phyloP scores from a whole-genome alignment of 2,113 vertebrate genomes.

The Machaerirhynchus nigripectus region DNA sequence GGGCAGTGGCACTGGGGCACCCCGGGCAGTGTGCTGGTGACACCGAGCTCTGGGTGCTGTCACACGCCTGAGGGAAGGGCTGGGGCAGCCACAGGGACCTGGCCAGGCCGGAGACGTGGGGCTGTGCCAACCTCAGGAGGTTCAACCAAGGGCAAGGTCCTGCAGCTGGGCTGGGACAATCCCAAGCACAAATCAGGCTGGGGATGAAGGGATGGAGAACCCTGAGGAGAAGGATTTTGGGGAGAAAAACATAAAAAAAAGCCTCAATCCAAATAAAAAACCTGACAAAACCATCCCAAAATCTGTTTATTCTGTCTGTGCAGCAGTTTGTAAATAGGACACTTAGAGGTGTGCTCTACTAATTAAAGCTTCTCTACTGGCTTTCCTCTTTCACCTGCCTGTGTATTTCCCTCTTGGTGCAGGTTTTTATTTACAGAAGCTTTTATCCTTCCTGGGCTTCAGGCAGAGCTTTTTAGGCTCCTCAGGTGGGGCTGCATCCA shows the following conservation, averaged over 20 bases:
- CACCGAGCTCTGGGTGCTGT: neutral
- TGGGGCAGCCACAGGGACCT: neutral
- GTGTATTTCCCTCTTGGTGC: neutral
- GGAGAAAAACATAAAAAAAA: neutral
- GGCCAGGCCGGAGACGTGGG: neutral
- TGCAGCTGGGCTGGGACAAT: neutral
- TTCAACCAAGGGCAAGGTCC: neutral
- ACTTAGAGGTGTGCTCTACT: neutral
- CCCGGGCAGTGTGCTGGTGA: neutral
- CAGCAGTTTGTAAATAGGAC: neutral
- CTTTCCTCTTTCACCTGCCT: neutral
- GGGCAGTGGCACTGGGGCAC: neutral
- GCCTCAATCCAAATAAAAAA: neutral
- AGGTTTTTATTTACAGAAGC: neutral
- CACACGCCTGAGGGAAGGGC: neutral
- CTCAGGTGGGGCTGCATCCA: neutral
- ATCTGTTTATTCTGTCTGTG: neutral
- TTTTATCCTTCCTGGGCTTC: neutral
- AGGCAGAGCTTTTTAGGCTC: neutral
- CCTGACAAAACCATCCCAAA: fast-evolving
- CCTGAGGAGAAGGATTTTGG: neutral
- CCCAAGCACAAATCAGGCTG: neutral
- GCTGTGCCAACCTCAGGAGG: neutral
- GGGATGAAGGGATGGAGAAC: neutral
- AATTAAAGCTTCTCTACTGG: neutral